Base-by-base conservation (phyloP, 2,113 vertebrate genomes). In the Lycaon pictus region DNA sequence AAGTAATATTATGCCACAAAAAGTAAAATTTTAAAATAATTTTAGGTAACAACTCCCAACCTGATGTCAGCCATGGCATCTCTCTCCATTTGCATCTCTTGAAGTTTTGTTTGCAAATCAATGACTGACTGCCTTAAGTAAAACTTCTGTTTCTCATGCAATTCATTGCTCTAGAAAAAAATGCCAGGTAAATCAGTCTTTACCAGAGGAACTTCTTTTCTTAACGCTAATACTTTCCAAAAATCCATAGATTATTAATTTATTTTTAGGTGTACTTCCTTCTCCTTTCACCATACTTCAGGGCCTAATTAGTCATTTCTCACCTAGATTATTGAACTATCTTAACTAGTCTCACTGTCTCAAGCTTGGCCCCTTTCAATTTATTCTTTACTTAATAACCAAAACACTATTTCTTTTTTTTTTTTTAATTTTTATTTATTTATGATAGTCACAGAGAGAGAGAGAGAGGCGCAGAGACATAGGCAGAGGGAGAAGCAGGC, bases 81-180 rank as follows among this genome's bases (percentile, higher is more conserved):
- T 97, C 98, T 99, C 97, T 99, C 99, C 93, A 98, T 93, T 25
- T 99, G 98, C 77, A 98, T 97, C 94, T 99, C 98, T 85, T 98
- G 98, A 92, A 99, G 96, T 94, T 98, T 98, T 63, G 97, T 98
- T 94, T 99, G 98, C 72, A 99, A 95, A 63, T 99, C 98, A 53
- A 98, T 85, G 65, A 99, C 95, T 43, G 99, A 97, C 60, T 98
- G 91, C 27, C 97, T 97, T 74, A 98, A 96, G 80, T 20, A 74
- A 69, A 96, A 98, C 65, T 98, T 98, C 58, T 99, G 98, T 80
- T 99, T 98, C 60, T 99, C 97, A 29, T 96, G 97, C 2, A 98
- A 94, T 91, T 98, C 98, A 89, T 95, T 81, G 69, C 88, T 92
- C 99, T 99, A 2, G 89, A 88, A 83, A 96, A 69, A 48, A 65